These are phyloP conservation scores for Porites cylindrica DNA, from an alignment of 92 coral and sea anemone genomes.

Conservation along the genomic window DNA sequence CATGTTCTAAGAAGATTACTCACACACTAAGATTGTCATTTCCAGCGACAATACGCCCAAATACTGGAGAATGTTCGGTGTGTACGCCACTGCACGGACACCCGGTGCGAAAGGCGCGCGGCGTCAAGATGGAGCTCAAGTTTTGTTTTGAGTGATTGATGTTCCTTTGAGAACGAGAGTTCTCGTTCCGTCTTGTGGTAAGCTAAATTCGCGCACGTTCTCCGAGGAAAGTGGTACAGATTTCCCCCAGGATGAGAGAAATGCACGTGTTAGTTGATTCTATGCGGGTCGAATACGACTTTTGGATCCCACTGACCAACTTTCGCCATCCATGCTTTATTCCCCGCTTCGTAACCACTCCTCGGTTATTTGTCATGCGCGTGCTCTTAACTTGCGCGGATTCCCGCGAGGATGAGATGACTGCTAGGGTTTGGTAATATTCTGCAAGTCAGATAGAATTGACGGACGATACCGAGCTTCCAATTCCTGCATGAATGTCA, in stretches of 20 bases:
- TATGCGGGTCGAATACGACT: conserved; percentile 91
- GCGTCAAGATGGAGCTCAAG: too few species aligned
- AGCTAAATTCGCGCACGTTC: not conserved
- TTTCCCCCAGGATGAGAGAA: not conserved
- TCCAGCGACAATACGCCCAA: too few species aligned
- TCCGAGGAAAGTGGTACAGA: not conserved
- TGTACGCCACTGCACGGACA: too few species aligned
- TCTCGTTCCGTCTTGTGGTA: not conserved
- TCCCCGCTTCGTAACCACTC: not conserved
- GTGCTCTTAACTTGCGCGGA: not conserved
- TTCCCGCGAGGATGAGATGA: not conserved
- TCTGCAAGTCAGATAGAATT: conserved; percentile 93
- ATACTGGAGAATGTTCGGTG: too few species aligned
- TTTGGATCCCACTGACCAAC: conserved; percentile 86
- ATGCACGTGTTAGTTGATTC: conserved; percentile 89
- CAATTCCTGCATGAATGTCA: conserved; percentile 93
- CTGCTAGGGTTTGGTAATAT: conserved; percentile 89
- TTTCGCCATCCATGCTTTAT: conserved; percentile 62
- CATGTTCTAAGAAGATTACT: too few species aligned
- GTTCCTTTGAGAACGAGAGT: too few species aligned
- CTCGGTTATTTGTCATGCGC: not conserved
- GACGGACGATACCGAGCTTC: conserved; percentile 92
- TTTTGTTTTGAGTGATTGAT: too few species aligned
- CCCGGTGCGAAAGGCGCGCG: too few species aligned
- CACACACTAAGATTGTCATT: too few species aligned